Evolutionary conservation across 2,888 invertebrate genomes (phyloP).

Genomic region (Octodonta nipae): DNA sequence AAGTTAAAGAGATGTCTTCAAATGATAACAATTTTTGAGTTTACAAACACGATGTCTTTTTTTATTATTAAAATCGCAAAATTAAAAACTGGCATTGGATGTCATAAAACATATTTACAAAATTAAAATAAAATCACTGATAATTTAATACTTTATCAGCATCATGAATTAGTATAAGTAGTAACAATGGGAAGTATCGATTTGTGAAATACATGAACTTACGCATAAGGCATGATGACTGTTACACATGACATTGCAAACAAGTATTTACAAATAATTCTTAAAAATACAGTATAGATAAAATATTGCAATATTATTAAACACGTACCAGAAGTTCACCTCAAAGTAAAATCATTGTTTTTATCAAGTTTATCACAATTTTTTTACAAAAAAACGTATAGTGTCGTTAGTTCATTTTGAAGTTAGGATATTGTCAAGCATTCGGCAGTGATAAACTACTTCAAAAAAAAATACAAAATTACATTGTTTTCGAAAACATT

Average conservation of each 20-base stretch:
- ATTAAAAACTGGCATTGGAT: too few relatives aligned
- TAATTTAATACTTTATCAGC: too few relatives aligned
- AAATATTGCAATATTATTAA: slow-evolving; percentile 17
- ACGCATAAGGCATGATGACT: slow-evolving; percentile 11
- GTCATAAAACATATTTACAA: too few relatives aligned
- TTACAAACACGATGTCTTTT: too few relatives aligned
- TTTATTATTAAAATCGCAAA: too few relatives aligned
- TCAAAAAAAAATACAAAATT: slow-evolving; percentile 1
- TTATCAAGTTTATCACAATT: slow-evolving; percentile 27
- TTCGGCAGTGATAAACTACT: slow-evolving; percentile 26
- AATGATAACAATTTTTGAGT: too few relatives aligned
- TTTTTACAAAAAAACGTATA: slow-evolving; percentile 7
- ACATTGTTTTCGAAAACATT: neutral
- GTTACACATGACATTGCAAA: slow-evolving; percentile 24
- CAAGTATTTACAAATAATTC: slow-evolving; percentile 29
- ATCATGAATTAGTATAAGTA: too few relatives aligned
- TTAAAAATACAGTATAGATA: slow-evolving; percentile 12
- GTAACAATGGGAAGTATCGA: too few relatives aligned
- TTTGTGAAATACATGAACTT: slow-evolving; percentile 4
- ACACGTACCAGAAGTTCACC: slow-evolving; percentile 20
- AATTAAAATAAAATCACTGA: too few relatives aligned
- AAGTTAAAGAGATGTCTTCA: too few relatives aligned
- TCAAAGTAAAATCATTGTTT: slow-evolving; percentile 17
- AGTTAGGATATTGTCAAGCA: slow-evolving; percentile 12
- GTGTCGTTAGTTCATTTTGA: slow-evolving; percentile 9